Conservation (phyloP, 2,888 invertebrate genomes). For the Agriotes lineatus region DNA sequence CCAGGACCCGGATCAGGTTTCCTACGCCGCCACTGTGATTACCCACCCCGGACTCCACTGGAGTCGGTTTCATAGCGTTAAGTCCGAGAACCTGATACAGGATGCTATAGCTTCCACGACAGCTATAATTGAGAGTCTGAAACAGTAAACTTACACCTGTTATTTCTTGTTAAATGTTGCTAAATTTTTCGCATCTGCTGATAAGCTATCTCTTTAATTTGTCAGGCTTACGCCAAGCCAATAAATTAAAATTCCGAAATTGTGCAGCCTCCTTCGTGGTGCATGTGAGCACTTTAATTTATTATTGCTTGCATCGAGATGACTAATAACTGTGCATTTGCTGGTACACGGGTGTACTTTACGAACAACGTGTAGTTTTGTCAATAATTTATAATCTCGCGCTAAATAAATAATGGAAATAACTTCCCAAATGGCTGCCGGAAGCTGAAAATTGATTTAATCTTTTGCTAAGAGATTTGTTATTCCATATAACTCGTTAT, state of each 20-base stretch:
- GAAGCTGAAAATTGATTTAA: too few relatives aligned
- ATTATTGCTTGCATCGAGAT: too few relatives aligned
- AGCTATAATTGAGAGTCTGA: constrained; percentile 23
- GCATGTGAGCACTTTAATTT: too few relatives aligned
- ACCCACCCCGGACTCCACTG: constrained; percentile 25
- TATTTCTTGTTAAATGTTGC: constrained; percentile 1
- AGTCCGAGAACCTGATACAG: constrained; percentile 26
- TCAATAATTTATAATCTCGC: too few relatives aligned
- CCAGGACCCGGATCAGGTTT: constrained; percentile 41
- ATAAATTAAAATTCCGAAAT: background rate
- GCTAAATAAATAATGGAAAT: too few relatives aligned
- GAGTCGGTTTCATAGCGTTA: constrained; percentile 14
- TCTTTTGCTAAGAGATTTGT: too few relatives aligned
- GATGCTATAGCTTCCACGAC: constrained; percentile 20
- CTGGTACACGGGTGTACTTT: too few relatives aligned
- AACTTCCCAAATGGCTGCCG: too few relatives aligned
- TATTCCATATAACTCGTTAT: too few relatives aligned
- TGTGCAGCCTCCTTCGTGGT: too few relatives aligned
- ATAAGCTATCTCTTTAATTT: constrained; percentile 4
- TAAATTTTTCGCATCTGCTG: background rate
- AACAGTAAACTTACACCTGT: constrained; percentile 19
- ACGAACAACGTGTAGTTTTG: too few relatives aligned
- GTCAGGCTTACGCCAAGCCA: background rate
- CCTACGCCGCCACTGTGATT: constrained; percentile 37
- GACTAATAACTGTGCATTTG: too few relatives aligned